Evolutionary conservation across 2,113 vertebrate species (phyloP), one percentile per base, ranked within the genome.

Genomic region (Sterrhoptilus dennistouni): DNA sequence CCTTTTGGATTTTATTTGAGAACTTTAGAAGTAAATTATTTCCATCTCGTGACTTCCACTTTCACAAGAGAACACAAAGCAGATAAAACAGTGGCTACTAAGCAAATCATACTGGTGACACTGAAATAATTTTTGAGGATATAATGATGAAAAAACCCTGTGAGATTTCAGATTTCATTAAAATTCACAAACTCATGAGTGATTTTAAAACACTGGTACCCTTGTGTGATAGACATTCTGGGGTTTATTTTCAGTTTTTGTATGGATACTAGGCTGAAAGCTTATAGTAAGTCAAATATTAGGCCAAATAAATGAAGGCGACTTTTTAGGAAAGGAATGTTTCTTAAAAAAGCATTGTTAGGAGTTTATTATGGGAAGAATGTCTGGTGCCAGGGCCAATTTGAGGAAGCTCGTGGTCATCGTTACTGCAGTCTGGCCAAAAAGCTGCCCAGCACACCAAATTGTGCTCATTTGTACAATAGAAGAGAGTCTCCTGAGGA

Each of bases 381-480:
- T 0, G 0, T 6, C 42, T 69, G 42, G 19, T 74, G 9, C 0
- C 3, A 47, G 14, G 36, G 5, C 11, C 8, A 35, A 0, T 74
- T 49, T 89, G n/a, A 81, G 23, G 22, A 81, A 81, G 8, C 3
- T 40, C 0, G 0, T 42, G 40, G 44, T 79, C 25, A 17, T 20
- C 14, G 25, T 68, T 45, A 44, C 44, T 40, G 21, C 40, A 31
- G 5, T 52, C 24, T 50, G 27, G 6, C 23, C 60, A 78, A 61
- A 90, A 93, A 74, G 7, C 45, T 95, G 18, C 18, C 24, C 44
- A 65, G 45, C 19, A 36, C n/a, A 49, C 6, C 33, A 50, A 24
- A 27, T 22, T 72, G 38, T 64, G 9, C 17, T 94, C 29, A 19
- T 57, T 83, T 87, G n/a, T 38, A 47, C 12, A 69, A 14, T 14